Percentiles rank a stretch among this genome's conserved stretches.
Conservation (phyloP, 2,888 invertebrate species). For the Dolichopus griseipennis region DNA sequence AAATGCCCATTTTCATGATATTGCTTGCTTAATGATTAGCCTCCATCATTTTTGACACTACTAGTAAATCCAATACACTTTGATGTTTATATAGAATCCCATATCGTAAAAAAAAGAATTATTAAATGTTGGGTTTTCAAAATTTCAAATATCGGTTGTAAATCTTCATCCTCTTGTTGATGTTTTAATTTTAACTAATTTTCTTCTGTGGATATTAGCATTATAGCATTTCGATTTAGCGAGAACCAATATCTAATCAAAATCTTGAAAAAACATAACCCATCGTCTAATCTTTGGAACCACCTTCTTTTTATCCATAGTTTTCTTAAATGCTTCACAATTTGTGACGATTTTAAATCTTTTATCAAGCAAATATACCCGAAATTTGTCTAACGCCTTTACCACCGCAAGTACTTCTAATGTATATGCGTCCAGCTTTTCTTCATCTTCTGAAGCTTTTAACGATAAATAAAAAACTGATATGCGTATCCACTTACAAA, state of each 20-base stretch:
- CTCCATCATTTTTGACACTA: no score
- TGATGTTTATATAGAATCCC: no score
- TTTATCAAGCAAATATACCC: background rate
- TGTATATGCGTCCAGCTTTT: background rate
- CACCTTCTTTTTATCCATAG: conserved; percentile 14
- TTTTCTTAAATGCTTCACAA: conserved; percentile 19
- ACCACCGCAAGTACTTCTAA: background rate
- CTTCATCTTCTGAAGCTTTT: background rate
- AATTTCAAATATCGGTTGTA: no score
- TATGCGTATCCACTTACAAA: conserved; percentile 18
- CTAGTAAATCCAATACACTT: no score
- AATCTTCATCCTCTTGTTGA: no score
- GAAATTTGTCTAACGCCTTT: background rate
- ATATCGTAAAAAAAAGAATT: no score
- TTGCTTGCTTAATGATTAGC: no score
- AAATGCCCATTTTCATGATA: background rate
- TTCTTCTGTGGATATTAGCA: no score
- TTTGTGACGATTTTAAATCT: conserved; percentile 12
- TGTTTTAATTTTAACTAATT: no score
- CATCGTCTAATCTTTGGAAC: conserved; percentile 15
- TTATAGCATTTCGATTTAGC: no score
- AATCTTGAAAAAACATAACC: conserved; percentile 7
- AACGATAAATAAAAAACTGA: conserved; percentile 19
- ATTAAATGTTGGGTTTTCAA: no score
- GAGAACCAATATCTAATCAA: conserved; percentile 17